Conservation (phyloP, 2,797 vertebrate genomes). For the Cygnus olor region DNA sequence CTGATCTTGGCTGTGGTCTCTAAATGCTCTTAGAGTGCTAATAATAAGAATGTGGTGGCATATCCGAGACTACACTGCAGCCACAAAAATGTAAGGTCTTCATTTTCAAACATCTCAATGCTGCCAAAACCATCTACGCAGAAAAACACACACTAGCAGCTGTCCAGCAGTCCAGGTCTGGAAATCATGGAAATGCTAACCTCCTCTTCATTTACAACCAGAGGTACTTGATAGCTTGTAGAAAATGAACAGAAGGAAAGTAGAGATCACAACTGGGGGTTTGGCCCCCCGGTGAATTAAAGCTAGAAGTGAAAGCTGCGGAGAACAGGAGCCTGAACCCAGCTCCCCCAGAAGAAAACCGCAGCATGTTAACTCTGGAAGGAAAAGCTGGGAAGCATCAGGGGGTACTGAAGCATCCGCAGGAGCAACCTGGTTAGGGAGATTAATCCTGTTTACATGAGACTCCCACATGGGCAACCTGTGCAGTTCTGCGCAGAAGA, state of each 20-base stretch:
- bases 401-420: no score
- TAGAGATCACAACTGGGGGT: background rate
- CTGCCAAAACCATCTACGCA: slow-evolving; percentile 4
- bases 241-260: background rate
- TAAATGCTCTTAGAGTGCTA: slow-evolving; percentile 8
- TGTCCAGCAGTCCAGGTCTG: accelerated
- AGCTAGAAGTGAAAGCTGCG: background rate
- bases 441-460: background rate
- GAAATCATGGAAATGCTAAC: accelerated
- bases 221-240: background rate
- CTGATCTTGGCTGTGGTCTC: slow-evolving; percentile 7
- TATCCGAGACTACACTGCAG: slow-evolving; percentile 1
- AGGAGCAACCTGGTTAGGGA: background rate
- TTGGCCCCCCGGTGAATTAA: background rate
- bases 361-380: accelerated
- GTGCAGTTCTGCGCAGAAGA: background rate
- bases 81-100: slow-evolving; percentile 35
- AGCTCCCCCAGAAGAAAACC: background rate
- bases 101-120: background rate
- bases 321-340: background rate
- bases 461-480: background rate
- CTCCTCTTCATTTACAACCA: background rate
- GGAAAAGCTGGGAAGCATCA: background rate
- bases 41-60: slow-evolving; percentile 24
- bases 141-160: background rate